Conservation (phyloP, 2,797 vertebrate species). For the Oreortyx pictus region DNA sequence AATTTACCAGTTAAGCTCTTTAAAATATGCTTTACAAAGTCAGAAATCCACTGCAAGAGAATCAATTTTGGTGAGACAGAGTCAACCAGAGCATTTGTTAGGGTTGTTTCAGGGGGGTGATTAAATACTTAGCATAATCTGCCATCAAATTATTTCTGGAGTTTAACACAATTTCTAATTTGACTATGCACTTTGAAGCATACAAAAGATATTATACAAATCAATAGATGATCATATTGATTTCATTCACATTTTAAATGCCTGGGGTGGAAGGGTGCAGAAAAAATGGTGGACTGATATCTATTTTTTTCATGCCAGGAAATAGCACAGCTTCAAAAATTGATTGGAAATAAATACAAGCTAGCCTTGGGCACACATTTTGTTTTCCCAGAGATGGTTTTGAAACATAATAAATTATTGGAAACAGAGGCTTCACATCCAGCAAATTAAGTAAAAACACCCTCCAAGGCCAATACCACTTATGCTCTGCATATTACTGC, state of each 20-base stretch:
- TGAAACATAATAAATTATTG: constrained; percentile 78
- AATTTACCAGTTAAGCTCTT: constrained; percentile 57
- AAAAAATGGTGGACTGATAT: not conserved
- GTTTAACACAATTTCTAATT: constrained; percentile 17
- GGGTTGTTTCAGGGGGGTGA: not conserved
- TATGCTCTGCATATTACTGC: constrained; percentile 71
- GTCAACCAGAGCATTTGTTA: constrained; percentile 12
- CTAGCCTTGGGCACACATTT: constrained; percentile 72
- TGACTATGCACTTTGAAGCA: not conserved
- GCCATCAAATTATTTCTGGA: constrained; percentile 60
- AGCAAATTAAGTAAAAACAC: constrained; percentile 80
- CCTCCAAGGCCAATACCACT: constrained; percentile 80
- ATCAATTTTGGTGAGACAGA: constrained; percentile 34
- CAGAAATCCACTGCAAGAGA: constrained; percentile 44
- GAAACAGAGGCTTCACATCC: constrained; percentile 74
- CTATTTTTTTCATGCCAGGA: constrained; percentile 11
- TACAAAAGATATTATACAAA: not conserved
- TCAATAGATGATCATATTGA: constrained; percentile 10
- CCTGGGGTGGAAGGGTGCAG: too few species aligned
- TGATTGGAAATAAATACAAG: constrained; percentile 65
- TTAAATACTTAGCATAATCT: constrained; percentile 39
- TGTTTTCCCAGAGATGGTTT: constrained; percentile 64
- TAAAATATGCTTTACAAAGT: constrained; percentile 41
- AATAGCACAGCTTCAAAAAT: constrained; percentile 22
- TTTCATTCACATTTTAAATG: not conserved